Conservation (phyloP, 2,113 vertebrate species). For the Pandion haliaetus region DNA sequence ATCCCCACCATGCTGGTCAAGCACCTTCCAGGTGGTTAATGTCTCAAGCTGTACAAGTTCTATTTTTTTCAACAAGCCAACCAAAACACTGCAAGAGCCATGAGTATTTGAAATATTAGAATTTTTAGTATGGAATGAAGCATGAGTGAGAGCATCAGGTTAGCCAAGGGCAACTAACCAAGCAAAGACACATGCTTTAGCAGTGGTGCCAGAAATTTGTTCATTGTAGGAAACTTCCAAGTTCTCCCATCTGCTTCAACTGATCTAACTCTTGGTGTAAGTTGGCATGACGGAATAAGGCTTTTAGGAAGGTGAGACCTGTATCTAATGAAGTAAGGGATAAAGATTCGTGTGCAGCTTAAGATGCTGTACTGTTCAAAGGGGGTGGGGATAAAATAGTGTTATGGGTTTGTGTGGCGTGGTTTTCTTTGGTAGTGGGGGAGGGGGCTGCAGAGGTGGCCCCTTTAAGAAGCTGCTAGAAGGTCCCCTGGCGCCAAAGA, state of each 20-base stretch:
- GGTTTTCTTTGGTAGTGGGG: too few species aligned
- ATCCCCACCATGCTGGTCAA: rapidly evolving
- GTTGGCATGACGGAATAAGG: not conserved
- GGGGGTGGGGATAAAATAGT: not conserved
- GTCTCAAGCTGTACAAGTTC: not conserved
- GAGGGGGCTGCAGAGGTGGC: too few species aligned
- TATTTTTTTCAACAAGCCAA: not conserved
- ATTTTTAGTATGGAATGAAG: not conserved
- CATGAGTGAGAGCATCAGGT: rapidly evolving
- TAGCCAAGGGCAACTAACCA: not conserved
- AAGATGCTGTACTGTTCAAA: not conserved
- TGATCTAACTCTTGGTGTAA: not conserved
- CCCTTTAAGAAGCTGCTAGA: too few species aligned
- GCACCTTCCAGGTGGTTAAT: not conserved
- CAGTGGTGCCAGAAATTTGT: not conserved
- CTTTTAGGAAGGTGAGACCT: not conserved
- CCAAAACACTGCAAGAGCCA: not conserved
- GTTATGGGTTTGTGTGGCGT: too few species aligned
- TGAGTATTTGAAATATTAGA: not conserved
- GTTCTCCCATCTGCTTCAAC: not conserved
- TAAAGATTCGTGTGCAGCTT: not conserved
- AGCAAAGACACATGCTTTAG: not conserved
- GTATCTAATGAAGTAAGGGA: not conserved
- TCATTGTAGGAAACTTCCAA: not conserved
- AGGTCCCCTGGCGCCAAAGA: too few species aligned